Evolutionary conservation across 2,888 invertebrate genomes (phyloP), one percentile per base, ranked within the genome.

Genomic region (Capitulum mitella): DNA sequence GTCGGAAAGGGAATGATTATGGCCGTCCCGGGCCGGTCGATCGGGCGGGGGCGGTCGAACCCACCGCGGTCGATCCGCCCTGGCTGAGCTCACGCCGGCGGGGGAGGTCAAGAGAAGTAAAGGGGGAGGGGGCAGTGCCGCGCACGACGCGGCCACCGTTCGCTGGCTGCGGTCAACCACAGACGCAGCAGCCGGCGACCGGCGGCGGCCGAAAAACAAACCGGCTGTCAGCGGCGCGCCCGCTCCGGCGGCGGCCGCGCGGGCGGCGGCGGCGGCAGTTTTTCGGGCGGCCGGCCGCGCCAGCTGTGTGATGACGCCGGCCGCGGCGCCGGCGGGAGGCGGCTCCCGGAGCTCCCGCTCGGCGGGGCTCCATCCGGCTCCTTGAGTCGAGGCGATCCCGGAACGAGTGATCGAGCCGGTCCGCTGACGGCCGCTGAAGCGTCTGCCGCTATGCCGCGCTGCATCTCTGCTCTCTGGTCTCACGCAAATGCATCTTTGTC

Each of bases 141-240:
- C n/a, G n/a, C 54, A n/a, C 58, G 58, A 58, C n/a, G 10, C n/a
- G n/a, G 29, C 58, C 29, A 58, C 58, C 29, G 58, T n/a, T 10
- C 10, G 51, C 26, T 26, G 26, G 51, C 51, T 26, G 58, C 58
- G 58, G n/a, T 10, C n/a, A 10, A 2, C 2, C n/a, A 3, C 5
- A 58, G 10, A 58, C 26, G 29, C 58, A 29, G 58, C n/a, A 58
- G 58, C 10, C n/a, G n/a, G 58, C 58, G n/a, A 29, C 58, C n/a
- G n/a, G n/a, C 58, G 54, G 6, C 58, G 58, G n/a, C n/a, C 58
- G 58, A n/a, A 58, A 58, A 58, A 58, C 58, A 58, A n/a, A n/a
- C 58, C 12, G n/a, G 29, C 58, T n/a, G 51, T 5, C 51, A 26
- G 51, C 51, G 3, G 26, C 22, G 22, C 19, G 58, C n/a, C n/a